Percentiles rank a stretch among this genome's conserved stretches.
These are phyloP conservation scores for Ypsolopha sequella DNA, from an alignment of 2,888 invertebrate species.

Conservation along the genomic window DNA sequence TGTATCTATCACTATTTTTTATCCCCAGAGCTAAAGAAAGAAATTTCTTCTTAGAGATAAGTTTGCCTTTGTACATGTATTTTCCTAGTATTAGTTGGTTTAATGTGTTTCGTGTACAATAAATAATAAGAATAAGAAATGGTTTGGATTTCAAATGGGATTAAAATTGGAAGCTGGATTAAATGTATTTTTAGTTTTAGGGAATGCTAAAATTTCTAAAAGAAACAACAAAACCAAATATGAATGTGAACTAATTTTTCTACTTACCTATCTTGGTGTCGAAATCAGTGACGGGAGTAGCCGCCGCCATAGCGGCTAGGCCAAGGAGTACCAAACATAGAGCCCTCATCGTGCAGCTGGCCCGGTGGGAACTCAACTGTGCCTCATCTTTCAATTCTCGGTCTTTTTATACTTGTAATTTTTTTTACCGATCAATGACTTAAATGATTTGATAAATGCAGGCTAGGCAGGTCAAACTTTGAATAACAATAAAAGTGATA, in stretches of 20 bases:
- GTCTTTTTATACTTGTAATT: constrained; percentile 29
- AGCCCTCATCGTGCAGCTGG: constrained; percentile 47
- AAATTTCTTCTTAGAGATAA: no score
- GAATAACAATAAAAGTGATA: background rate
- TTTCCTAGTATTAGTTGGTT: no score
- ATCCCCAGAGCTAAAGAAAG: no score
- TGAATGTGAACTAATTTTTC: background rate
- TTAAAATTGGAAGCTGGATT: no score
- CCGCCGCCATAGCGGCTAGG: constrained; percentile 44
- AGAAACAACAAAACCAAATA: constrained; percentile 2
- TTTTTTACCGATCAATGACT: background rate
- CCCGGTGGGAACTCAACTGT: constrained; percentile 39
- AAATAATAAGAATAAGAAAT: no score
- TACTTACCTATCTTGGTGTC: constrained; percentile 35
- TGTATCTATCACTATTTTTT: no score
- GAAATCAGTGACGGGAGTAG: constrained; percentile 32
- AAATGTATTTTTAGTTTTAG: no score
- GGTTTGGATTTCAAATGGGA: no score
- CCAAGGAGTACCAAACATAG: constrained; percentile 34
- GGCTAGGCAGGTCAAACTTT: background rate
- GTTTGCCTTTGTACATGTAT: no score
- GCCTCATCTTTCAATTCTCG: constrained; percentile 6
- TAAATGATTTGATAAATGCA: background rate
- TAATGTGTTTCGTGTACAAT: no score
- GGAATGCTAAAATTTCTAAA: no score